phyloP scores from a whole-genome alignment of 2,888 invertebrate species.

The Kryphioiulus occultus region DNA sequence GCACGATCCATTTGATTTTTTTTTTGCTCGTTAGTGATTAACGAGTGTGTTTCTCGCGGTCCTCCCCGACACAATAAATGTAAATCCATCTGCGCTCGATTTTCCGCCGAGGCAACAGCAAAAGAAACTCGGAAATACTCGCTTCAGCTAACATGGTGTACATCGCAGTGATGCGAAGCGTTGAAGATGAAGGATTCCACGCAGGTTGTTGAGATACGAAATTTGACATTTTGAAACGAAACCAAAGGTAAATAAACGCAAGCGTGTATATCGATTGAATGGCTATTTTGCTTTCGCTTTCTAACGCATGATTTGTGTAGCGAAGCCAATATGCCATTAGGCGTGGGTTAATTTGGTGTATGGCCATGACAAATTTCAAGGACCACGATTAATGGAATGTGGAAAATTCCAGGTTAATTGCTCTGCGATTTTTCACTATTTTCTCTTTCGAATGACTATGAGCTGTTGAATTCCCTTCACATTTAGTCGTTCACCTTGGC shows the following conservation, averaged over 20 bases:
- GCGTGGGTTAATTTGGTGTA: too few species aligned
- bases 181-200: conserved; percentile 13
- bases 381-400: neutral
- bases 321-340: neutral
- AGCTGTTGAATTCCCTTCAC: neutral
- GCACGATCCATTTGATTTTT: neutral
- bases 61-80: neutral
- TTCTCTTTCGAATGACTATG: neutral
- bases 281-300: neutral
- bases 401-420: neutral
- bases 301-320: neutral
- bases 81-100: neutral
- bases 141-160: neutral
- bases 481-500: conserved; percentile 7
- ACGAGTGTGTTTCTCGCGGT: neutral
- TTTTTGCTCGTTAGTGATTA: neutral
- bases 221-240: neutral
- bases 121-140: neutral
- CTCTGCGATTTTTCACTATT: neutral
- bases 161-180: neutral
- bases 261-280: neutral
- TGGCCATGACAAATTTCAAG: too few species aligned
- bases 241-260: conserved; percentile 7
- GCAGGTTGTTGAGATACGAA: conserved; percentile 1
- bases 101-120: neutral